Base-by-base conservation (phyloP, 2,797 vertebrate genomes). In the Toxotes lorentzi region DNA sequence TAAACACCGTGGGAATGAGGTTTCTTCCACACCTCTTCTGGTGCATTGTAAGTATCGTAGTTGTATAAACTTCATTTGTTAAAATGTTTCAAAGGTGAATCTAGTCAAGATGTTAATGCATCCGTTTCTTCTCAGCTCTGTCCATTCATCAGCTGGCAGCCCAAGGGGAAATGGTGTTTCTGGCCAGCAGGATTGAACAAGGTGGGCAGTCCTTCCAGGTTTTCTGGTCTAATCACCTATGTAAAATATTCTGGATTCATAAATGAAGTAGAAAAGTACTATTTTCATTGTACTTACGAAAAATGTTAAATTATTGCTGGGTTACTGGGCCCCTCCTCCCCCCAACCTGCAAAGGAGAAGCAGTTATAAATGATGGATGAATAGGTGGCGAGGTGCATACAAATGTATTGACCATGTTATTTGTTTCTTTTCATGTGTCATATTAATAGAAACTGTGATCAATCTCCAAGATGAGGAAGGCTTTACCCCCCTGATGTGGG, bases 401-500 rank as follows among this genome's bases (percentile, higher is more conserved):
- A 48, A 7, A 41, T 50, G 14, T 24, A 2, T 7, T 32, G 7
- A 57, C 43, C 7, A 5, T 34, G 2, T 7, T 27, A 21, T n/a
- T 24, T 27, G 38, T n/a, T 21, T 30, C 1, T 54, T 62, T 32
- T 41, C 10, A 0, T 75, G n/a, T 54, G 1, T 82, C 23, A 2
- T 64, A 32, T 88, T 81, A 93, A 94, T 88, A 99, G 98, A 99
- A 92, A 96, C 96, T 67, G 95, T 98, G 82, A 98, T 99, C 86
- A 99, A 99, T 91, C 95, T 97, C 74, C 97, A 97, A 88, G 98
- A 99, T 66, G 98, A 99, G 92, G 98, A 99, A 93, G 98, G 98
- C 78, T 99, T 99, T 89, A 99, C 98, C 0, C 98, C 98, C 14
- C 92, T 99, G 76, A 99, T 99, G 98, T 99, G 98, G 98, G 98